These are phyloP conservation scores for Barypeithes pellucidus DNA, from an alignment of 2,888 invertebrate species.

Conservation along the genomic window DNA sequence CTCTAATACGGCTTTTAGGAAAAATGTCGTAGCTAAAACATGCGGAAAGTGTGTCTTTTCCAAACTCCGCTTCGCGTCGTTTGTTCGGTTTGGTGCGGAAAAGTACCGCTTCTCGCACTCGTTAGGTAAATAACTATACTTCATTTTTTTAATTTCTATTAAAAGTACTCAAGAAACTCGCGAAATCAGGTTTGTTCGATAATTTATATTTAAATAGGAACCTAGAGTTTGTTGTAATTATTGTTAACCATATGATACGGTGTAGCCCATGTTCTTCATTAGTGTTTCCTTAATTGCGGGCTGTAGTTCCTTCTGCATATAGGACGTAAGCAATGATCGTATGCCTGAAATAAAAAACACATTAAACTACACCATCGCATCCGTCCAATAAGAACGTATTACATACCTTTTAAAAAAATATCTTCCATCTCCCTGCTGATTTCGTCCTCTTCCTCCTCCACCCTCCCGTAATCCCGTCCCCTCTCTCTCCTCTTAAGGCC, in stretches of 20 bases:
- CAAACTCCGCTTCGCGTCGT: too few relatives aligned
- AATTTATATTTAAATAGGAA: too few relatives aligned
- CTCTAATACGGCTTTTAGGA: too few relatives aligned
- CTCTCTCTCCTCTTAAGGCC: slow-evolving; percentile 59
- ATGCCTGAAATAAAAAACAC: slow-evolving; percentile 65
- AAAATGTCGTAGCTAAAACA: too few relatives aligned
- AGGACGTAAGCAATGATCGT: slow-evolving; percentile 83
- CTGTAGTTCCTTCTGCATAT: slow-evolving; percentile 88
- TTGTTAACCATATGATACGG: slow-evolving; percentile 83
- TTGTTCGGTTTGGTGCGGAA: too few relatives aligned
- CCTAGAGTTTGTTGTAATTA: neutral
- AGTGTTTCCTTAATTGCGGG: slow-evolving; percentile 90
- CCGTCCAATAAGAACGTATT: neutral
- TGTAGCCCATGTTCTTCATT: slow-evolving; percentile 91
- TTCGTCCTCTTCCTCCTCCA: slow-evolving; percentile 74
- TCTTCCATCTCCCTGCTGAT: slow-evolving; percentile 88
- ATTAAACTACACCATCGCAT: neutral
- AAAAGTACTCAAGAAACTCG: too few relatives aligned
- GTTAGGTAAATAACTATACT: too few relatives aligned
- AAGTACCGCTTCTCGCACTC: too few relatives aligned
- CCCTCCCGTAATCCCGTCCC: slow-evolving; percentile 17
- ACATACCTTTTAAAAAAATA: slow-evolving; percentile 82
- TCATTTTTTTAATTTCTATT: too few relatives aligned
- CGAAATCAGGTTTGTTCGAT: too few relatives aligned
- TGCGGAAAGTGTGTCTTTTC: too few relatives aligned